These are phyloP conservation scores for Moxostoma hubbsi DNA, from an alignment of 2,797 vertebrate genomes.

Conservation along the genomic window DNA sequence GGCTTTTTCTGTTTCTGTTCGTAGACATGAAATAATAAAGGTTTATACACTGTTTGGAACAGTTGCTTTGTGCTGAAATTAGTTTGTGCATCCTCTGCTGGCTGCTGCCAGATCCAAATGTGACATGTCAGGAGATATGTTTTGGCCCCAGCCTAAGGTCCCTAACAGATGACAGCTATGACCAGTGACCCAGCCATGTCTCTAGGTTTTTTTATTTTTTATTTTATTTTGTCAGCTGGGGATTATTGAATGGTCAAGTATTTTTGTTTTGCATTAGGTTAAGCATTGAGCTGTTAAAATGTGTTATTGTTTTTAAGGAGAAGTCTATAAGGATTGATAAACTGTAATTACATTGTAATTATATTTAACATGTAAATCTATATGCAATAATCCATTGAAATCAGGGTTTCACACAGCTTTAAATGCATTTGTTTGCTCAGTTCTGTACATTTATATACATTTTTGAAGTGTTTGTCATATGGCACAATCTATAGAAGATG, in stretches of 20 bases:
- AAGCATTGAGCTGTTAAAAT: background rate
- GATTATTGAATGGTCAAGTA: background rate
- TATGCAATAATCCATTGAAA: background rate
- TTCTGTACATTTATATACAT: background rate
- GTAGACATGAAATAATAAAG: constrained; percentile 8
- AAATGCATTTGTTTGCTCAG: background rate
- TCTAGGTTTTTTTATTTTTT: constrained; percentile 3
- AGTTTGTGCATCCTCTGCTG: background rate
- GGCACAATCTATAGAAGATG: background rate
- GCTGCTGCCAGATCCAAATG: constrained; percentile 12
- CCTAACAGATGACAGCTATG: constrained; percentile 9
- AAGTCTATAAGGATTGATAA: background rate
- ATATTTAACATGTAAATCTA: background rate
- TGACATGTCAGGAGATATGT: constrained; percentile 27
- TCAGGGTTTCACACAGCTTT: background rate
- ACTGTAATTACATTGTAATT: background rate
- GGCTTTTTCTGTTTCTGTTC: background rate
- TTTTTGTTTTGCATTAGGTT: background rate
- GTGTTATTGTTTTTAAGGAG: background rate
- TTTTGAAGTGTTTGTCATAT: background rate
- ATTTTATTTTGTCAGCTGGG: background rate
- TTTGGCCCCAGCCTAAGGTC: background rate
- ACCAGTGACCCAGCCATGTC: background rate
- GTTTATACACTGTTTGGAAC: background rate
- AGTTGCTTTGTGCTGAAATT: background rate